Evolutionary conservation across 1,140 invertebrate genomes (phyloP).

Genomic region (Prorops nasuta): DNA sequence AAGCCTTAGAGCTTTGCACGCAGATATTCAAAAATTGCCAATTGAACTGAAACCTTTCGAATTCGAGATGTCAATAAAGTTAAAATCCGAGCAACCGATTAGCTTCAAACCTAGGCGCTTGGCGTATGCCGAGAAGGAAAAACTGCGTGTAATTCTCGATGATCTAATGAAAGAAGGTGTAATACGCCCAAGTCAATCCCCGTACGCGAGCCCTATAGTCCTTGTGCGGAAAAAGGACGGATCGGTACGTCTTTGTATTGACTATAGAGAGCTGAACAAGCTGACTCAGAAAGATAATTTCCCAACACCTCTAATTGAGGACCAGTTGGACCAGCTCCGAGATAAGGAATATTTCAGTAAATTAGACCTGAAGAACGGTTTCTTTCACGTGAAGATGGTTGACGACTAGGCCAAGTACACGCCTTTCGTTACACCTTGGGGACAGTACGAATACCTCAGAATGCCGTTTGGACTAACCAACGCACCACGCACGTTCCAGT

Average conservation of each 20-base stretch:
- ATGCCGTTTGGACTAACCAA: background rate
- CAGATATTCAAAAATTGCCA: background rate
- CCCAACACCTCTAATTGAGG: background rate
- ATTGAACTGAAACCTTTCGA: background rate
- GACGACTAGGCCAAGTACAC: background rate
- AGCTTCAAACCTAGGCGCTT: background rate
- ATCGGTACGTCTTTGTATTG: background rate
- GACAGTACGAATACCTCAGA: background rate
- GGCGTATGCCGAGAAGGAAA: background rate
- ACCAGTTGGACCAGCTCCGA: background rate
- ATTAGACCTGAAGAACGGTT: background rate
- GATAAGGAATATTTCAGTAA: background rate
- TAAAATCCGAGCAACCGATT: background rate
- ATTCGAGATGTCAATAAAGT: background rate
- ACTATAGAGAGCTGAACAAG: background rate
- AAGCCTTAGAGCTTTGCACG: background rate
- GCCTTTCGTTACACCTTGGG: background rate
- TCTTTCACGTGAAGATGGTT: background rate
- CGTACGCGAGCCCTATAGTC: background rate
- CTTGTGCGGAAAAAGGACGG: background rate
- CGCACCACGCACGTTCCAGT: background rate
- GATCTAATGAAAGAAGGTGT: background rate
- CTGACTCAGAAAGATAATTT: background rate
- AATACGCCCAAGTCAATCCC: background rate
- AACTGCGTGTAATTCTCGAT: background rate